Base-by-base conservation (phyloP, 2,113 vertebrate genomes). In the Pollimyrus isidori region DNA sequence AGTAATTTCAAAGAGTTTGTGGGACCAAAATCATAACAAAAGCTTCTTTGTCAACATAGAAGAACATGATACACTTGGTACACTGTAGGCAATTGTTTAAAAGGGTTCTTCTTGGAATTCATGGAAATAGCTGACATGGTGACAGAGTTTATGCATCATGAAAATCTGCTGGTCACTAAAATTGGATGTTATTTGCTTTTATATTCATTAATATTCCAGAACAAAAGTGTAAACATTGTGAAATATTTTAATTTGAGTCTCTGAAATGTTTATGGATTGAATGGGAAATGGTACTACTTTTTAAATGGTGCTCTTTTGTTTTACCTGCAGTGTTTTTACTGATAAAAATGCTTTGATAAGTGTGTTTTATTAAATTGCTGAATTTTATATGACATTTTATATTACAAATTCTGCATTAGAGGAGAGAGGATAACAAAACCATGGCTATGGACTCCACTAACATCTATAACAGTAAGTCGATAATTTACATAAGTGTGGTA, bases 11-110 rank as follows among this genome's bases (percentile, higher is more conserved):
- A 48, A 76, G 46, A 11, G 21, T 46, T n/a, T 48, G 19, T 11
- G 46, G 42, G 82, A 85, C 45, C 19, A 85, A 46, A 49, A 46
- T 49, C 10, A 85, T 85, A 48, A n/a, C 42, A n/a, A 46, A 46
- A 85, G 82, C 42, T 48, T 46, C 46, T 85, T 85, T 85, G 23
- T 85, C 46, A 48, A 21, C 46, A 26, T 46, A 48, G 42, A n/a
- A 85, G 42, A 46, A 85, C 23, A 85, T 85, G 49, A 85, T 85
- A n/a, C 11, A 85, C 82, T 23, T 85, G 82, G 49, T 85, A 46
- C 46, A 85, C 39, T 46, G 42, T 46, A n/a, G 42, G 23, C 46
- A 6, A 86, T 86, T 52, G 85, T 46, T 86, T 86, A 19, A 52
- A 53, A 53, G 85, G 49, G 23, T 52, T 49, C 48, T 48, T 21